Evolutionary conservation across 2,888 invertebrate species (phyloP).

Genomic region (Watsonalla binaria): DNA sequence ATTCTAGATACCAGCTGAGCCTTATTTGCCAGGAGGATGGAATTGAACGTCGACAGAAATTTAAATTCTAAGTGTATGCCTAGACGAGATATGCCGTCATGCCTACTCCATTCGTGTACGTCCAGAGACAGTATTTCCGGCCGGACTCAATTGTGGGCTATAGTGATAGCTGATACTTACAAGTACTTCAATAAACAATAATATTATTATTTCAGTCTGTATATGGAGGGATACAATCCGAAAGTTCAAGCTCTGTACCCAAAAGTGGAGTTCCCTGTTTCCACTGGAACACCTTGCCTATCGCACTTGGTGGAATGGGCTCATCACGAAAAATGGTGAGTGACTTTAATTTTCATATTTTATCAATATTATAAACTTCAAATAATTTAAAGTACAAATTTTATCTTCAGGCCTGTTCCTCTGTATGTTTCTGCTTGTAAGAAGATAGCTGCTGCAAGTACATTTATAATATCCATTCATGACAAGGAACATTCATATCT

Average conservation of each 20-base stretch:
- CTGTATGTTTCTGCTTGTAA: slow-evolving; percentile 28
- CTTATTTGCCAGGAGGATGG: too few species aligned
- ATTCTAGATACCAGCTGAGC: too few species aligned
- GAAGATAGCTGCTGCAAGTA: slow-evolving; percentile 33
- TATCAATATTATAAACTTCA: background rate
- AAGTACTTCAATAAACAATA: background rate
- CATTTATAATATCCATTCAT: slow-evolving; percentile 29
- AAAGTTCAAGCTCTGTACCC: slow-evolving; percentile 86
- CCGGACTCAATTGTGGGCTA: too few species aligned
- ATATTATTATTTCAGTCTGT: slow-evolving; percentile 76
- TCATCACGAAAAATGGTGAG: slow-evolving; percentile 83
- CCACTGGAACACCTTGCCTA: slow-evolving; percentile 89
- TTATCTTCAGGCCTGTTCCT: slow-evolving; percentile 33
- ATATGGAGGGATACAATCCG: slow-evolving; percentile 84
- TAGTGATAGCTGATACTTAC: background rate
- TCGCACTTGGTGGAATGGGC: slow-evolving; percentile 91
- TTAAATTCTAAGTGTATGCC: too few species aligned
- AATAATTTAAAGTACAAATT: background rate
- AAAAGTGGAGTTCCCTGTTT: slow-evolving; percentile 86
- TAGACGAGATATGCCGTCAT: too few species aligned
- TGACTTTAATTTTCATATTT: background rate
- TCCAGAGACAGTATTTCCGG: too few species aligned
- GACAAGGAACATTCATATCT: slow-evolving; percentile 45
- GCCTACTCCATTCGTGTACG: too few species aligned
- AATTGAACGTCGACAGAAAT: too few species aligned